Base-by-base conservation (phyloP, 2,113 vertebrate species). In the Taxidea taxus region DNA sequence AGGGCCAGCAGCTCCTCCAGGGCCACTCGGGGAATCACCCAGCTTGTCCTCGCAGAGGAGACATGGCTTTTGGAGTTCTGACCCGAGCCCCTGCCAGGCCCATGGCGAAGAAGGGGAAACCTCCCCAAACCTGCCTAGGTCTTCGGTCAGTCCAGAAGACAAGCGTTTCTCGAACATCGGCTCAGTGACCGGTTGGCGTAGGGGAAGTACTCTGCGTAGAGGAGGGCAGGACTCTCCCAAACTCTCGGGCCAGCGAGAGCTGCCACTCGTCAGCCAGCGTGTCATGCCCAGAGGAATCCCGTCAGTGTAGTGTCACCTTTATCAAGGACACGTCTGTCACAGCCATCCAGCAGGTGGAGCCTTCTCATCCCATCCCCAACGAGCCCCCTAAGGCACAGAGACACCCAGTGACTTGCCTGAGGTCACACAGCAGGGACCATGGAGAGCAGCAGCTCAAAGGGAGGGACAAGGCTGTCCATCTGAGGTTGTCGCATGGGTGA, bases 251-350 rank as follows among this genome's bases (percentile, higher is more conserved):
- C 39, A 29, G 60, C 37, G 4, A 15, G n/a, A 49, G 21, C 44
- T 31, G 39, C 23, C 13, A 27, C 12, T 7, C 23, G 25, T 1
- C 21, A 10, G 21, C 37, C 20, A 9, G 7, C 4, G 2, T 1
- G 5, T 54, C 51, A 18, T 18, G 49, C 20, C 10, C n/a, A 27
- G 29, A n/a, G 64, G 31, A 66, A 3, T 1, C 64, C n/a, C 11
- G n/a, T 70, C n/a, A 20, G 10, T 4, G 20, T 25, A 39, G 62
- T 0, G 68, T 1, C 68, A 6, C n/a, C 21, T 21, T 13, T 3
- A 39, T 21, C 10, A 11, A 39, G 10, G 9, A 25, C 37, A 10
- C 2, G 1, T 42, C 12, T 14, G 70, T 7, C 70, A 27, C 23
- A n/a, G 20, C 34, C 31, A 7, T 6, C 23, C 42, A 42, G 82